phyloP scores from a whole-genome alignment of 1,140 invertebrate species.

The Cotesia vestalis region DNA sequence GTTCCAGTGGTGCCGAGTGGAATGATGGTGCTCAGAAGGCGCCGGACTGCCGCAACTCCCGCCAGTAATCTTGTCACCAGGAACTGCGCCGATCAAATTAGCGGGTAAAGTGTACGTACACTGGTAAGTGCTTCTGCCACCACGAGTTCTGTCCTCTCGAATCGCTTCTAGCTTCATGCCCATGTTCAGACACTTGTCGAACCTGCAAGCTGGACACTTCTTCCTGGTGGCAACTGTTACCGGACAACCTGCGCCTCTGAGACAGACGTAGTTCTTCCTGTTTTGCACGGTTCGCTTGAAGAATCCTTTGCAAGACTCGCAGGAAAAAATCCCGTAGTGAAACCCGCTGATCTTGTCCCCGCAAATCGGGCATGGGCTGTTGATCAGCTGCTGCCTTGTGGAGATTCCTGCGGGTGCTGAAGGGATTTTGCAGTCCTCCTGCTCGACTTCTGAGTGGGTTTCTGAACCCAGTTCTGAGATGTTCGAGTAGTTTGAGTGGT shows the following conservation, averaged over 20 bases:
- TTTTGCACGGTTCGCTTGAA: constrained; percentile 99
- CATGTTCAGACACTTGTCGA: constrained; percentile 93
- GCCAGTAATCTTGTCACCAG: constrained; percentile 54
- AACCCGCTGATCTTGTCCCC: constrained; percentile 95
- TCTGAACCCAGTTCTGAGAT: constrained; percentile 53
- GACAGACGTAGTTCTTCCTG: constrained; percentile 94
- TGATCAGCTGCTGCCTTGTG: constrained; percentile 77
- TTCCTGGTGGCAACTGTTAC: constrained; percentile 92
- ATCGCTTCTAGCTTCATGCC: constrained; percentile 99
- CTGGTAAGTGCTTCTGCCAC: constrained; percentile 94
- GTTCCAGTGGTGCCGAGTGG: constrained; percentile 59
- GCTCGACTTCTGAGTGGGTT: constrained; percentile 54
- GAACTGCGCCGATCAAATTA: constrained; percentile 63
- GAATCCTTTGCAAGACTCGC: constrained; percentile 97
- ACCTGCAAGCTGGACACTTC: constrained; percentile 96
- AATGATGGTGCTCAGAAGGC: constrained; percentile 59
- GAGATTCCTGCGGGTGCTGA: constrained; percentile 82
- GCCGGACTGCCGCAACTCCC: constrained; percentile 60
- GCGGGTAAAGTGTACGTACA: constrained; percentile 88
- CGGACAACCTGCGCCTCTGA: constrained; percentile 88
- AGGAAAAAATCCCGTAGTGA: constrained; percentile 96
- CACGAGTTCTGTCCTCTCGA: constrained; percentile 90
- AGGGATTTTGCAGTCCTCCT: constrained; percentile 62
- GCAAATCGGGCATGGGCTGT: constrained; percentile 92
- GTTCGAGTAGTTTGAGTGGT: constrained; percentile 48